These are phyloP conservation scores for Amphiduros pacificus DNA, from an alignment of 2,888 invertebrate species.

Conservation along the genomic window DNA sequence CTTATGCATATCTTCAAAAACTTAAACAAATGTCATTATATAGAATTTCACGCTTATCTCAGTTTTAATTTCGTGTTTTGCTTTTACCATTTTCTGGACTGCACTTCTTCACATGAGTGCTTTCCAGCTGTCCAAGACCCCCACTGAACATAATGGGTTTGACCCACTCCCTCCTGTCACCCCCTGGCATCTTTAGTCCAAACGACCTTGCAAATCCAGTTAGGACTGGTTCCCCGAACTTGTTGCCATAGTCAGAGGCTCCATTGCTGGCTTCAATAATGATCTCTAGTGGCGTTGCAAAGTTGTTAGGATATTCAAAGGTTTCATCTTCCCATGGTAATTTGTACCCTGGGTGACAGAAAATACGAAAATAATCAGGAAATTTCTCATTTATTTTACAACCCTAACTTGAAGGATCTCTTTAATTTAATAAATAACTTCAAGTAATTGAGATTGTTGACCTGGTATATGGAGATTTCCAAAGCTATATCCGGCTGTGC, in stretches of 20 bases:
- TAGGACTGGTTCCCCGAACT: constrained; percentile 96
- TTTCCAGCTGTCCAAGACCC: constrained; percentile 89
- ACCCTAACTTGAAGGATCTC: too few species aligned
- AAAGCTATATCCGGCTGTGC: constrained; percentile 94
- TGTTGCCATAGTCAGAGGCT: constrained; percentile 98
- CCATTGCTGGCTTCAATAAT: constrained; percentile 96
- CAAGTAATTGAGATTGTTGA: constrained; percentile 48
- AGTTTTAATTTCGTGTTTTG: too few species aligned
- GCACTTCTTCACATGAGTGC: constrained; percentile 77
- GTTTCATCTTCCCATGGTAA: constrained; percentile 82
- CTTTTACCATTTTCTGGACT: constrained; percentile 71
- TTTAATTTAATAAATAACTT: neutral
- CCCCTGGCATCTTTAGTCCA: constrained; percentile 70
- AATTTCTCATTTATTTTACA: too few species aligned
- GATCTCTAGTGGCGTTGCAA: constrained; percentile 86
- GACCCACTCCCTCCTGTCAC: constrained; percentile 84
- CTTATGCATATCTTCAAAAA: neutral
- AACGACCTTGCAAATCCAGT: constrained; percentile 89
- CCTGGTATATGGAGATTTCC: constrained; percentile 90
- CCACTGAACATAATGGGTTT: constrained; percentile 99
- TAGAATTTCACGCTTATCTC: neutral
- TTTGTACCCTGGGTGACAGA: constrained; percentile 69
- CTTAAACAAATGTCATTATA: neutral
- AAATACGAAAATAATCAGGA: too few species aligned
- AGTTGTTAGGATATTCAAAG: constrained; percentile 79